Conservation (phyloP, 2,888 invertebrate species). For the Linnaemya vulpina region DNA sequence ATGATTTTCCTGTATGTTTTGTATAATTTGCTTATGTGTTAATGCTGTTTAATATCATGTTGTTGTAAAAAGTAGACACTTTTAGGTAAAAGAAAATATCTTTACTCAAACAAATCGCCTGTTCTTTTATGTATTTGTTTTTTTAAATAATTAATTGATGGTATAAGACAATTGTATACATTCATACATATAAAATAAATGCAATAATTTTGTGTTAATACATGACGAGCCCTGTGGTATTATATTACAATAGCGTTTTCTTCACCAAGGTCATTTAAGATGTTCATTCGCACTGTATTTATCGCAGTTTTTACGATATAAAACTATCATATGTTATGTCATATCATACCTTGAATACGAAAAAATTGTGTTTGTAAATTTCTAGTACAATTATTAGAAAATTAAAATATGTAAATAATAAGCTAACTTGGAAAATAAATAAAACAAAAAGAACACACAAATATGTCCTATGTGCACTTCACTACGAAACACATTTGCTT, state of each 20-base stretch:
- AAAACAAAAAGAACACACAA: neutral
- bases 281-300: too few species aligned
- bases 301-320: too few species aligned
- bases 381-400: neutral
- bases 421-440: neutral
- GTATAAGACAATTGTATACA: too few species aligned
- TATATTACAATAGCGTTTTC: neutral
- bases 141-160: too few species aligned
- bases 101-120: too few species aligned
- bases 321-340: neutral
- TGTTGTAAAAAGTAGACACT: too few species aligned
- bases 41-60: too few species aligned
- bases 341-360: neutral
- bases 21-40: too few species aligned
- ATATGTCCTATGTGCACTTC: neutral
- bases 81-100: too few species aligned
- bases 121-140: too few species aligned
- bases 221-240: neutral
- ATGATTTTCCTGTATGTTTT: too few species aligned
- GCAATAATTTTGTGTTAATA: neutral
- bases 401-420: neutral
- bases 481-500: conserved; percentile 1
- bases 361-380: neutral
- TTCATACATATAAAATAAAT: too few species aligned
- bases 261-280: neutral